Evolutionary conservation across 2,888 invertebrate genomes (phyloP).

Genomic region (Macrosiphum euphorbiae): DNA sequence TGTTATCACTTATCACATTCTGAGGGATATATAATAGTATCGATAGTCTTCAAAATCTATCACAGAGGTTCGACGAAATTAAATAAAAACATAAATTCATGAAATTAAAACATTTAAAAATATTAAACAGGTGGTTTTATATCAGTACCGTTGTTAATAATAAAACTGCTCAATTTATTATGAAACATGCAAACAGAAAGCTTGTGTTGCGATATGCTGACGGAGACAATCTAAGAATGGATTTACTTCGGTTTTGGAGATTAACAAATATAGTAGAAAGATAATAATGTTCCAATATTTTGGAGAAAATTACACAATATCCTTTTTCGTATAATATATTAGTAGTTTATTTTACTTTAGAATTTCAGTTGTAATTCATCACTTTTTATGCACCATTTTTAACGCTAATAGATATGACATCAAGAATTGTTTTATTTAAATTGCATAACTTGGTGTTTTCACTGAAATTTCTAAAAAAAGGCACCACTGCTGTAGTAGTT

Average conservation of each 20-base stretch:
- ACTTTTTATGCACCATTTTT: background rate
- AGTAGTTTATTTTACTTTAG: background rate
- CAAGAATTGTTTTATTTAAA: background rate
- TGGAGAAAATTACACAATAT: background rate
- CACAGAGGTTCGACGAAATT: background rate
- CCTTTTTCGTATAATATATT: background rate
- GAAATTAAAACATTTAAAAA: background rate
- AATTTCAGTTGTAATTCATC: background rate
- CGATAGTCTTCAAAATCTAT: background rate
- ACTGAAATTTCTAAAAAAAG: background rate
- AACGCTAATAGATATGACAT: background rate
- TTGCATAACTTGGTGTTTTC: background rate
- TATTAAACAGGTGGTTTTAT: background rate
- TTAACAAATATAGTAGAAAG: background rate
- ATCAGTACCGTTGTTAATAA: background rate
- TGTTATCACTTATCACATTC: too few species aligned
- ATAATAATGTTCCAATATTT: background rate
- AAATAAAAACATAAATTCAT: background rate
- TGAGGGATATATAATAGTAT: background rate
- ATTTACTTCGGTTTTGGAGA: background rate
- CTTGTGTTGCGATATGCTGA: background rate
- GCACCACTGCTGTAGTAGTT: background rate
- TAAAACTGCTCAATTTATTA: too few species aligned
- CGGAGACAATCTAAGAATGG: background rate
- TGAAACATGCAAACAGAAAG: background rate